These are phyloP conservation scores for Temnothorax curvispinosus DNA, from an alignment of 1,140 invertebrate species.

Conservation along the genomic window DNA sequence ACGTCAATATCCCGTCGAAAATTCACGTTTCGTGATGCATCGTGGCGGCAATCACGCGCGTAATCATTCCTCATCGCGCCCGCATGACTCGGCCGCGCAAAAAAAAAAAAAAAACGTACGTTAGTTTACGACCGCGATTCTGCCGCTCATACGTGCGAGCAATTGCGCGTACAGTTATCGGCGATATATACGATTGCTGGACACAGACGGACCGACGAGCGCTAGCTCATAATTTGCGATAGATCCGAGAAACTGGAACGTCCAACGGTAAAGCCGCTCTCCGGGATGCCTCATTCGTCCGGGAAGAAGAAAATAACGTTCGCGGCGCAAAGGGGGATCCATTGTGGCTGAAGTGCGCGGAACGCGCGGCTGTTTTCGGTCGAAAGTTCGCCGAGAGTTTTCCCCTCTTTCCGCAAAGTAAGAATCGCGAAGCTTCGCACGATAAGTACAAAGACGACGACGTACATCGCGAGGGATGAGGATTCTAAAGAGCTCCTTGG, in stretches of 20 bases:
- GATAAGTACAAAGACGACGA: neutral
- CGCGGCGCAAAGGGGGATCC: neutral
- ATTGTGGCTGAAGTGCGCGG: conserved; percentile 33
- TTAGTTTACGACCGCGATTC: conserved; percentile 34
- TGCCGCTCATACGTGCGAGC: conserved; percentile 9
- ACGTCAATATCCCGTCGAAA: conserved; percentile 21
- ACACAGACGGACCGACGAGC: neutral
- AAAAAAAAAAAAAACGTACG: conserved; percentile 27
- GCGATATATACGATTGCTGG: conserved; percentile 37
- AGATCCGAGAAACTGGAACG: conserved; percentile 65
- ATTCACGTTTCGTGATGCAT: neutral
- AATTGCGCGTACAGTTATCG: conserved; percentile 66
- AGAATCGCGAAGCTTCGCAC: neutral
- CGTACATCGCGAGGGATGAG: neutral
- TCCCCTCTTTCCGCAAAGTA: conserved; percentile 17
- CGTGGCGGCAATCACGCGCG: conserved; percentile 7
- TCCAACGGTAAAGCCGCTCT: conserved; percentile 62
- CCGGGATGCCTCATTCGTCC: conserved; percentile 40
- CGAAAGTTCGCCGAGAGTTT: conserved; percentile 36
- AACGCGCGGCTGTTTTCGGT: conserved; percentile 13
- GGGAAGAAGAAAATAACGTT: conserved; percentile 24
- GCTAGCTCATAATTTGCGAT: conserved; percentile 62
- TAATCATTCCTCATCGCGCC: conserved; percentile 18
- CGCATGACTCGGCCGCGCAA: neutral
- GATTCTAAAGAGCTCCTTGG: neutral